Evolutionary conservation across 2,888 invertebrate genomes (phyloP), one percentile per base, ranked within the genome.

Genomic region (Oscheius onirici): DNA sequence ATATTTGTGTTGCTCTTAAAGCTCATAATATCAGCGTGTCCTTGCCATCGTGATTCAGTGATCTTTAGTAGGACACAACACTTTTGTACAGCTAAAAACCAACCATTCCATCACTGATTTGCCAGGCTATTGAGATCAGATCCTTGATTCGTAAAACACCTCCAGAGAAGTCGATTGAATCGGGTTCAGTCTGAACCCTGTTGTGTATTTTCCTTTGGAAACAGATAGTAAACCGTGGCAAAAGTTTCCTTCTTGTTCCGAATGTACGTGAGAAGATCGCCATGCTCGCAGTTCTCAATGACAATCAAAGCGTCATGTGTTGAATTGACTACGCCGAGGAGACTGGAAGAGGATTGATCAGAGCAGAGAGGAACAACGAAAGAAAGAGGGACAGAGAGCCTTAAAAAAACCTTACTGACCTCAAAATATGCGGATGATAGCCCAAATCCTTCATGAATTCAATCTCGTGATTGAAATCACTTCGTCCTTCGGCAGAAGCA

Each of bases 391-490:
- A n/a, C 15, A 46, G 13, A 10, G 17, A 46, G 17, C 3, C 34
- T 34, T 3, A 34, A 8, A 34, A 8, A 34, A 20, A 22, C 6
- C 24, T 8, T n/a, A 15, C 20, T 20, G 10, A 74, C 74, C 70
- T 73, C 5, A 81, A 63, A 8, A 83, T 74, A 66, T 83, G 83
- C 0, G 79, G 75, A 69, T 83, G 83, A 46, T 80, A 78, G 15
- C 83, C 84, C 10, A 84, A 67, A 0, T 71, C 54, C 57, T 84
- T 84, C 84, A 84, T 84, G 60, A 84, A 84, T 3, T 77, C 72
- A 24, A 84, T 84, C 61, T 84, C 84, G 52, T 81, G 78, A 34
- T 79, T 70, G 63, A 84, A 82, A 44, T 84, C 84, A 3, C 68
- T 40, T 54, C 77, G 69, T 46, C 76, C 76, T 28, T 77, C 74